Base-by-base conservation (phyloP, 1,140 invertebrate species). In the Aphelenchoides besseyi region DNA sequence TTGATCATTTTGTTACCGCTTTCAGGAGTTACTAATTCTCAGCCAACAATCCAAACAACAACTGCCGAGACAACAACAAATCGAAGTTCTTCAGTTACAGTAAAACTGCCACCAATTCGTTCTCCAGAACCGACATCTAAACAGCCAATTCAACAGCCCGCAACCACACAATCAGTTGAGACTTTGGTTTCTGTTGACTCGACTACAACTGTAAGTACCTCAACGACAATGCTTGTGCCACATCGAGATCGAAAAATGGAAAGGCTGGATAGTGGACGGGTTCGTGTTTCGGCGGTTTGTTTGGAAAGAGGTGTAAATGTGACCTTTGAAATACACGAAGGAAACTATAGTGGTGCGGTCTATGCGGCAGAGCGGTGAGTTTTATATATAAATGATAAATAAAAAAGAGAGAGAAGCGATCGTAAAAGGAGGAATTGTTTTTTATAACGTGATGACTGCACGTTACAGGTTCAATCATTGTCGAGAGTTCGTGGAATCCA, bases 391-490 rank as follows among this genome's bases (percentile, higher is more conserved):
- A 8, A 9, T 72, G 8, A 5, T 28, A 18, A n/a, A n/a, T n/a
- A n/a, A n/a, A n/a, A n/a, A n/a, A n/a, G 36, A 30, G 55, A 32
- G 9, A 68, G 52, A 23, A 32, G 9, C 0, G 2, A n/a, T 16
- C 8, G 12, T 30, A 1, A 30, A 23, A 16, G 12, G 67, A 28
- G 32, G 16, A 18, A 37, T 41, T 18, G 5, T 55, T 63, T 59
- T 54, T 79, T 26, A 33, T 79, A 74, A 70, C 35, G 78, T 68
- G 12, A 55, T 79, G 3, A 80, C 80, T 57, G 77, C 77, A 3
- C 75, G 74, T 28, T 78, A 79, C 35, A 41, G 78, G n/a, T 79
- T 79, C 36, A 52, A 68, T 32, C 66, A 81, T 36, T 79, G 78
- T 57, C 69, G 73, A 26, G 32, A 68, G 12, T 59, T 79, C 28